Evolutionary conservation across 2,113 vertebrate species (phyloP), one percentile per base, ranked within the genome.

Genomic region (Pseudopipra pipra): DNA sequence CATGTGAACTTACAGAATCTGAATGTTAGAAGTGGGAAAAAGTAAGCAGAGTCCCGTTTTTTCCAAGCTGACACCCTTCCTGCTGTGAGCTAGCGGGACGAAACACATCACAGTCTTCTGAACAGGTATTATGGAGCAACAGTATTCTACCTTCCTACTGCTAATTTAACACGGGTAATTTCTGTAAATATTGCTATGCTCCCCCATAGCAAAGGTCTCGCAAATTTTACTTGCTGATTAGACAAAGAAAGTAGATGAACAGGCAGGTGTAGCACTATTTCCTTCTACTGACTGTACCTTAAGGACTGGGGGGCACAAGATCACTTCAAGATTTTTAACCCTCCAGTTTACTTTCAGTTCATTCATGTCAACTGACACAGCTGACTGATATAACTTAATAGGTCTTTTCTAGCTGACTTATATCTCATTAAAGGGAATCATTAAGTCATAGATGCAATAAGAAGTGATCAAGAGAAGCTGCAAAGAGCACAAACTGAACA

Each of bases 91-190:
- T 43, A 55, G 59, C 0, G 1, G 33, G 24, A 62, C 18, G 37
- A 56, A 77, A 67, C 28, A 54, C 8, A 8, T 19, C 31, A 55
- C 11, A 46, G 17, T n/a, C n/a, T n/a, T 41, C 61, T 47, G 39
- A 59, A n/a, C 0, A 0, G 21, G 6, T 14, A 8, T 56, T 46
- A 51, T 9, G 11, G 44, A 22, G 15, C 52, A 62, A 30, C 1
- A 67, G 16, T 28, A 58, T 2, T 43, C 44, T 11, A 58, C 55
- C 27, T 61, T 66, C 46, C 41, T 71, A 35, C 25, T 52, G 51
- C 16, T 28, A 44, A 11, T 33, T 80, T 9, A 55, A 30, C 28
- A 12, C 4, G 31, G 23, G 35, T 65, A 16, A 35, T 77, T 72
- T 51, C 37, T 81, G 15, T n/a, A 55, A 55, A 51, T 85, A 52